Evolutionary conservation across 2,797 vertebrate genomes (phyloP).

Genomic region (Hephaestus fuliginosus): DNA sequence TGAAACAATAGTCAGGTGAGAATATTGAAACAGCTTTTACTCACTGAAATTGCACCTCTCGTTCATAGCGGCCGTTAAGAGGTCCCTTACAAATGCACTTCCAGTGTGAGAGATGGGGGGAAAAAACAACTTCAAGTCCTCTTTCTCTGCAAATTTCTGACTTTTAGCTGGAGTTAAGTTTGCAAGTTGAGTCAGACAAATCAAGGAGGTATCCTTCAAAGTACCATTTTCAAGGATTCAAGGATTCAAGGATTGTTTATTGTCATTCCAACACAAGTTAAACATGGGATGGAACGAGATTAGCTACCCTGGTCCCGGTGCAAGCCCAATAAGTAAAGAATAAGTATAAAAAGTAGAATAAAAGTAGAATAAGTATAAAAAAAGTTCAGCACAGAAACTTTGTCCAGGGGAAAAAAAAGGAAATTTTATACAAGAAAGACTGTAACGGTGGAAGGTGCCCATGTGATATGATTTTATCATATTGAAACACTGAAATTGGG

Average conservation of each 20-base stretch:
- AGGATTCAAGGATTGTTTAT: no score
- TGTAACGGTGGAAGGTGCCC: not conserved
- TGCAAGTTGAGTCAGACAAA: not conserved
- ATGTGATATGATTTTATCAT: not conserved
- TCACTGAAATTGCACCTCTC: not conserved
- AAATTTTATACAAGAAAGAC: not conserved
- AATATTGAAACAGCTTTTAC: not conserved
- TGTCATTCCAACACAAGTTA: no score
- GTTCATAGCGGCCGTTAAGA: not conserved
- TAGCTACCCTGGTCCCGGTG: no score
- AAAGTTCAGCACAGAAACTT: not conserved
- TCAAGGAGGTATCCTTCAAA: not conserved
- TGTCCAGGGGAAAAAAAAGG: not conserved
- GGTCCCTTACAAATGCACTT: not conserved
- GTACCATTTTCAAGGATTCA: no score
- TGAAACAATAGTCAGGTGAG: not conserved
- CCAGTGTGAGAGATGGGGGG: not conserved
- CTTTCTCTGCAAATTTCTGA: not conserved
- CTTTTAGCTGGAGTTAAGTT: slow-evolving; percentile 1
- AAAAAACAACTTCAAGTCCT: not conserved
- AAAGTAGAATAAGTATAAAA: no score
- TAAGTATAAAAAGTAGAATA: no score
- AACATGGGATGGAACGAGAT: no score
- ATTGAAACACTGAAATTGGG: no score
- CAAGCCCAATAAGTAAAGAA: no score